A percentile compares a stretch with the other conserved stretches of the same genome.
Conservation (phyloP, 2,113 vertebrate species). For the Eretmochelys imbricata region DNA sequence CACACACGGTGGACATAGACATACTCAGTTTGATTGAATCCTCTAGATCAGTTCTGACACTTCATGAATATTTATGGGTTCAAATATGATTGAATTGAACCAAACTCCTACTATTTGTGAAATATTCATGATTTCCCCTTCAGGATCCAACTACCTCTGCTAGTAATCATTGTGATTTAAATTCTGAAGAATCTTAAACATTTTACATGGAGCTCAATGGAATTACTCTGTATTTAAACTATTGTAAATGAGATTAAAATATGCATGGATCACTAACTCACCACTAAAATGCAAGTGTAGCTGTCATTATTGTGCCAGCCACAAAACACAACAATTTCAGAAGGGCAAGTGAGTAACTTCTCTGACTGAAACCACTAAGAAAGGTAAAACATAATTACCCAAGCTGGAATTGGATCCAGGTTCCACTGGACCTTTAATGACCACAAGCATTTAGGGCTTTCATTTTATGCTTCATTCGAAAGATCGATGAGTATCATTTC, state of each 20-base stretch:
- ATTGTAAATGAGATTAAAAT: neutral
- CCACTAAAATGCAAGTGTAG: neutral
- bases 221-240: neutral
- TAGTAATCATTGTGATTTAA: neutral
- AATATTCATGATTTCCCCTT: neutral
- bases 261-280: neutral
- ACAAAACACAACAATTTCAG: constrained; percentile 4
- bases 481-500: constrained; percentile 50
- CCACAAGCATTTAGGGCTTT: constrained; percentile 49
- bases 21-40: neutral
- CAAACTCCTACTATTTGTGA: neutral
- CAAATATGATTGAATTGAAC: neutral
- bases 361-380: constrained; percentile 7
- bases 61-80: neutral
- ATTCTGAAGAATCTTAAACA: neutral
- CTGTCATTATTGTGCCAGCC: neutral
- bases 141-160: neutral
- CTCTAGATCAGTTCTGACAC: neutral
- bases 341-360: neutral
- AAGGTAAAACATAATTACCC: constrained; percentile 40
- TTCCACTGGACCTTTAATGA: constrained; percentile 42
- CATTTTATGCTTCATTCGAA: constrained; percentile 50
- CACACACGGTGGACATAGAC: neutral
- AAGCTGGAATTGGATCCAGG: constrained; percentile 36
- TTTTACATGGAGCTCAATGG: neutral